Conservation (phyloP, 2,888 invertebrate genomes). For the Lissonota sp. region DNA sequence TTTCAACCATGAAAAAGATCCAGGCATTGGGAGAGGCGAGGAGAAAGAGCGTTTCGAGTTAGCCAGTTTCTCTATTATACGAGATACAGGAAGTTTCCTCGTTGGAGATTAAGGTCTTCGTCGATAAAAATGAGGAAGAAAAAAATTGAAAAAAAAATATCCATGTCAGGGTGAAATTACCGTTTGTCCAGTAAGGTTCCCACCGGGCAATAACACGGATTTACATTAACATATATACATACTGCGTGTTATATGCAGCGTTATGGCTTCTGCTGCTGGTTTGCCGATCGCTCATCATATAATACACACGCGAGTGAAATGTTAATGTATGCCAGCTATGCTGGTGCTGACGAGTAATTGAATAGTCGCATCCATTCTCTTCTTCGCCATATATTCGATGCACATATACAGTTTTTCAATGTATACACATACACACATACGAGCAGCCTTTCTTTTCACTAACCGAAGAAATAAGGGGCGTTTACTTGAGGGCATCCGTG, state of each 20-base stretch:
- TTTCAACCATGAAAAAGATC: neutral
- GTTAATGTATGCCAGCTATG: slow-evolving; percentile 66
- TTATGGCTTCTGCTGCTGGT: slow-evolving; percentile 8
- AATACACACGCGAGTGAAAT: slow-evolving; percentile 58
- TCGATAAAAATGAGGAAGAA: neutral
- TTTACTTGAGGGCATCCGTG: neutral
- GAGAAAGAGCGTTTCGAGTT: slow-evolving; percentile 12
- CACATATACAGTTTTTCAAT: neutral
- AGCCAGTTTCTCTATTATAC: slow-evolving; percentile 43
- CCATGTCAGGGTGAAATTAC: slow-evolving; percentile 55
- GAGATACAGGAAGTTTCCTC: slow-evolving; percentile 45
- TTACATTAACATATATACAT: neutral
- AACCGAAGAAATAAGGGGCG: slow-evolving; percentile 34
- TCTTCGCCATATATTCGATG: neutral
- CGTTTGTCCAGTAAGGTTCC: slow-evolving; percentile 52
- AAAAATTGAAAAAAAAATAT: slow-evolving; percentile 25
- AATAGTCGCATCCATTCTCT: slow-evolving; percentile 72
- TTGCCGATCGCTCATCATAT: slow-evolving; percentile 43
- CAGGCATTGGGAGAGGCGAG: slow-evolving; percentile 8
- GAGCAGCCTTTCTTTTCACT: slow-evolving; percentile 3
- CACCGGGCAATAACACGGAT: slow-evolving; percentile 13
- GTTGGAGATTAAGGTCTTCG: slow-evolving; percentile 39
- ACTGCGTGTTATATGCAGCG: neutral
- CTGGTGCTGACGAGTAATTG: slow-evolving; percentile 72
- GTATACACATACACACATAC: neutral